Base-by-base conservation (phyloP, 2,888 invertebrate species). In the Sussaba pulchella region DNA sequence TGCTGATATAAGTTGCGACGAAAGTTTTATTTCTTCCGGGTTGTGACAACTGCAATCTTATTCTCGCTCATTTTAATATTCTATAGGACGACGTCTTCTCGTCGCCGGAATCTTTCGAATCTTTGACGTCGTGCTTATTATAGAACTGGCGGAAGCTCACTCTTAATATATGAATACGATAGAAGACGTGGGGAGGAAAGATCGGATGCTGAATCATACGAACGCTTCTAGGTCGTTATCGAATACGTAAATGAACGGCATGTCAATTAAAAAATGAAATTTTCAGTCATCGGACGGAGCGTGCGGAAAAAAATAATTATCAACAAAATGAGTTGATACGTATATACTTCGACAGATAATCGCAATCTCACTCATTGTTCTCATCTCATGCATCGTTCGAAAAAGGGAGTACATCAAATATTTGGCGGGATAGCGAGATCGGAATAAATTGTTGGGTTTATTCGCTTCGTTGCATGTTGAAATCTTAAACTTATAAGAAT, bases 21-120 rank as follows among this genome's bases (percentile, higher is more conserved):
- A 75, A 75, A 75, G 50, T 67, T 80, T 75, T 47, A 79, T 70
- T 70, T 45, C 52, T 47, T 31, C 41, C 39, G 54, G 67, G 70
- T 73, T 41, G 52, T 57, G 70, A 41, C 52, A 36, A 24, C 50
- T 19, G 43, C 73, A 41, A 43, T 69, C 19, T 52, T 57, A 41
- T 66, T 61, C 59, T 71, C 61, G 71, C 36, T 31, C 21, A 41
- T 66, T 50, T 41, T 21, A 31, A 9, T 70, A 52, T 57, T 26
- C 36, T 47, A 17, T 50, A 14, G 50, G 24, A 26, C 36, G n/a
- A 21, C 50, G 31, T 52, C 71, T 61, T 21, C 54, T 66, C 43
- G 50, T 36, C 71, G 41, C 41, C 64, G 43, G 14, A 64, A 47
- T 75, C 57, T 70, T 66, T 31, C 14, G 50, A 64, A n/a, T n/a